phyloP scores from a whole-genome alignment of 2,888 invertebrate genomes.

The Drosophila ezoana region DNA sequence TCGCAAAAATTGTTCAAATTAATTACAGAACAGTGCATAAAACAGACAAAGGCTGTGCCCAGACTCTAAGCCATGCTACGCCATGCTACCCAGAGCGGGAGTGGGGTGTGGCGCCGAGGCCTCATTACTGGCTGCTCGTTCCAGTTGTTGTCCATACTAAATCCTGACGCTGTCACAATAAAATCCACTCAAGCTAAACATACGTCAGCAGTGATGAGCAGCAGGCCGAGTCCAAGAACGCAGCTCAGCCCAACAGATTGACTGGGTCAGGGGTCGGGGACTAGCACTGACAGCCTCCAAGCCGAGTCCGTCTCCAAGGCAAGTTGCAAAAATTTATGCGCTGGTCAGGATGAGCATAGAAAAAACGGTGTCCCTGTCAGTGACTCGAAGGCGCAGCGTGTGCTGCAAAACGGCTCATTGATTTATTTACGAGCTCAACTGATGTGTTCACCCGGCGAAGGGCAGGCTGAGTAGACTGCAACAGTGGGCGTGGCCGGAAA shows the following conservation, averaged over 20 bases:
- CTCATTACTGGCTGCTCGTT: conserved; percentile 76
- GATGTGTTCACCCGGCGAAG: conserved; percentile 43
- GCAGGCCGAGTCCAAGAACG: conserved; percentile 34
- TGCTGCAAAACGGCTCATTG: conserved; percentile 80
- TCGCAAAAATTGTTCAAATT: conserved; percentile 60
- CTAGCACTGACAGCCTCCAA: neutral
- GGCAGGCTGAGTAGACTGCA: conserved; percentile 1
- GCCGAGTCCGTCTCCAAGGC: conserved; percentile 40
- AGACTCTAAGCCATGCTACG: conserved; percentile 43
- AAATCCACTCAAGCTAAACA: conserved; percentile 81
- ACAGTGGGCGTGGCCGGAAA: conserved; percentile 43
- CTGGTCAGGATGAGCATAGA: conserved; percentile 41
- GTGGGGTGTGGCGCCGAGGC: conserved; percentile 18
- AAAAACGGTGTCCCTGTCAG: conserved; percentile 28
- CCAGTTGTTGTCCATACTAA: conserved; percentile 71
- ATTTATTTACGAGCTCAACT: conserved; percentile 82
- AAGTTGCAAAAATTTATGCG: conserved; percentile 72
- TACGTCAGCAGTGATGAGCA: conserved; percentile 75
- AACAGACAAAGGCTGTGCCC: conserved; percentile 39
- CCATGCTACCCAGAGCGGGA: neutral
- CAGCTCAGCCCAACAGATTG: conserved; percentile 19
- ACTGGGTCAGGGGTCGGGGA: too few relatives aligned
- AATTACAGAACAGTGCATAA: conserved; percentile 66
- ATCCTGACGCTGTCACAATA: conserved; percentile 80
- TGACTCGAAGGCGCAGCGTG: conserved; percentile 54